Base-by-base conservation (phyloP, 2,888 invertebrate genomes). In the Crematogaster levior region DNA sequence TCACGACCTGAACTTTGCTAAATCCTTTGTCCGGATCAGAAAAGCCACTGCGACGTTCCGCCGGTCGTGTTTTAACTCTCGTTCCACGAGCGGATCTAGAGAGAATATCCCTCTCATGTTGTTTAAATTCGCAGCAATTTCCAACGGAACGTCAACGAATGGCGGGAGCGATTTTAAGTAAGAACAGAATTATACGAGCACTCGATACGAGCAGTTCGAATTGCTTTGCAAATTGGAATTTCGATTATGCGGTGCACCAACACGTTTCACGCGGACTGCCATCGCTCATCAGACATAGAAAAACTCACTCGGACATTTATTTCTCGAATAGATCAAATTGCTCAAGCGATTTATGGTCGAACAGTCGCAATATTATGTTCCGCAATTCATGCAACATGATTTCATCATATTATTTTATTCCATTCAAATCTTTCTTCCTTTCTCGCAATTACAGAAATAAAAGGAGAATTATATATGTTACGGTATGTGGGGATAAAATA, bases 1-100 rank as follows among this genome's bases (percentile, higher is more conserved):
- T 88, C 85, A 75, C 80, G 85, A 88, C 79, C 84, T 81, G 84
- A 86, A 89, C 88, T 87, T 85, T 61, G 81, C 82, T 84, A 88
- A 79, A 87, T 88, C 90, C 86, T 86, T 89, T 88, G 90, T 85
- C 81, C 81, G 83, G 65, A 68, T 82, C 68, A 79, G 51, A 79
- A 81, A 85, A 84, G 82, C 73, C 30, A 73, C 27, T 15, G 68
- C n/a, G 40, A n/a, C 18, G 27, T 73, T 43, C 21, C 79, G 48
- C 7, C 56, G 30, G 56, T 24, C 48, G 48, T 34, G 74, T 80
- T 74, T 80, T 73, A 61, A 80, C 48, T 73, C 60, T 80, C 73
- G 40, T 51, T 74, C 27, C 40, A 27, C 21, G 60, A 34, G 74
- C 30, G 74, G 37, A 73, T 72, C 48, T 60, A 37, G 34, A 46